phyloP scores from a whole-genome alignment of 2,888 invertebrate species.

The Meteorus cinctellus region DNA sequence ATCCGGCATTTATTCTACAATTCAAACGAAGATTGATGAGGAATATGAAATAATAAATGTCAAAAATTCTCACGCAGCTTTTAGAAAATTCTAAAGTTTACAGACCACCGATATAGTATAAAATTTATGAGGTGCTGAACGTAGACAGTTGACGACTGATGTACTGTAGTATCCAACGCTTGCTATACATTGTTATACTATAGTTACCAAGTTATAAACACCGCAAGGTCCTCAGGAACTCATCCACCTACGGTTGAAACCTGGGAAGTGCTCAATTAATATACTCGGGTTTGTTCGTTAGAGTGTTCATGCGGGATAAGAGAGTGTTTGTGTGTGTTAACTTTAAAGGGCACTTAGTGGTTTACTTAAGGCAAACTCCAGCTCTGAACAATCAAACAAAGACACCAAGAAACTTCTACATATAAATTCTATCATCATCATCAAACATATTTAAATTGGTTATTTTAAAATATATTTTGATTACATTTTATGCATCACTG shows the following conservation, averaged over 20 bases:
- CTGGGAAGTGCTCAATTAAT: constrained; percentile 59
- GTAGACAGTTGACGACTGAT: constrained; percentile 6
- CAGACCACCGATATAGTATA: too few species aligned
- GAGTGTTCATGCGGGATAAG: background rate
- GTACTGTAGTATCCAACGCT: background rate
- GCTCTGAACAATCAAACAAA: background rate
- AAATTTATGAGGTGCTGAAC: background rate
- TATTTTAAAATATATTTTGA: background rate
- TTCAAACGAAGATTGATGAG: too few species aligned
- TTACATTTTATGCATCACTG: background rate
- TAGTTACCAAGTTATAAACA: constrained; percentile 8
- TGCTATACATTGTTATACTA: background rate
- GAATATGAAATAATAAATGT: too few species aligned
- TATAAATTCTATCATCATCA: too few species aligned
- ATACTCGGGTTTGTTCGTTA: constrained; percentile 50
- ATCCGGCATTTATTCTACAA: too few species aligned
- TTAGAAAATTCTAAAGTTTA: too few species aligned
- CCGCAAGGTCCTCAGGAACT: constrained; percentile 14
- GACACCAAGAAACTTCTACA: too few species aligned
- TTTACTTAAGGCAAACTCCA: constrained; percentile 5
- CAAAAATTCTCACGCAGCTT: too few species aligned
- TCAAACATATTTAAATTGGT: too few species aligned
- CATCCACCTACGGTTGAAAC: constrained; percentile 28
- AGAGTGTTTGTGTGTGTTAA: background rate
- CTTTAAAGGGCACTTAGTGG: background rate